Percentiles rank a stretch among this genome's conserved stretches.
These are phyloP conservation scores for Orcinus orca DNA, from an alignment of 2,113 vertebrate genomes.

Conservation along the genomic window DNA sequence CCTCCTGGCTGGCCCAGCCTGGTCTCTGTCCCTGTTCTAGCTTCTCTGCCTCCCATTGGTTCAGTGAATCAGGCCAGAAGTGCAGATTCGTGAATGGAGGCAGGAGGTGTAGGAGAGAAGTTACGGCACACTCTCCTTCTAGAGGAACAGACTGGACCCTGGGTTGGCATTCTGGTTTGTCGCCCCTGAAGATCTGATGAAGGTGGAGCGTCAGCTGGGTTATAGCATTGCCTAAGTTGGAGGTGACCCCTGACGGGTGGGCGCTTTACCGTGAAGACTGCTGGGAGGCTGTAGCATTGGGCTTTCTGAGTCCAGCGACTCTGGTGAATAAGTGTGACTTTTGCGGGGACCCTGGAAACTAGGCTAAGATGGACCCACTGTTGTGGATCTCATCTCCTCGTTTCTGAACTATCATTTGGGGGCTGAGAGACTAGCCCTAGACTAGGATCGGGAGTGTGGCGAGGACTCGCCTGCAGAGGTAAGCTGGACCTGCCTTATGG, in stretches of 20 bases:
- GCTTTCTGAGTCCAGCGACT: background rate
- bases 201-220: background rate
- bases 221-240: background rate
- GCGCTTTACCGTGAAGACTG: background rate
- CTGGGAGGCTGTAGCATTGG: background rate
- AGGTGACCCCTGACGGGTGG: background rate
- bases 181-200: background rate
- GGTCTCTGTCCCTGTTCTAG: background rate
- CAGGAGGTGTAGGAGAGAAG: background rate
- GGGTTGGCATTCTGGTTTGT: background rate
- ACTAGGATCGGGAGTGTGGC: background rate
- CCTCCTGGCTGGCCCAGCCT: background rate
- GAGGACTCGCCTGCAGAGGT: background rate
- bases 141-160: background rate
- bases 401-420: background rate
- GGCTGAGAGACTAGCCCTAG: background rate
- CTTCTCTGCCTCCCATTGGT: background rate
- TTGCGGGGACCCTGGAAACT: background rate
- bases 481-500: background rate
- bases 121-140: background rate
- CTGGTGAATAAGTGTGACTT: background rate
- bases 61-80: background rate
- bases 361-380: background rate
- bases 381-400: background rate
- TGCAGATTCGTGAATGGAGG: background rate